phyloP scores from a whole-genome alignment of 2,888 invertebrate genomes.

The Pegoplata infirma region DNA sequence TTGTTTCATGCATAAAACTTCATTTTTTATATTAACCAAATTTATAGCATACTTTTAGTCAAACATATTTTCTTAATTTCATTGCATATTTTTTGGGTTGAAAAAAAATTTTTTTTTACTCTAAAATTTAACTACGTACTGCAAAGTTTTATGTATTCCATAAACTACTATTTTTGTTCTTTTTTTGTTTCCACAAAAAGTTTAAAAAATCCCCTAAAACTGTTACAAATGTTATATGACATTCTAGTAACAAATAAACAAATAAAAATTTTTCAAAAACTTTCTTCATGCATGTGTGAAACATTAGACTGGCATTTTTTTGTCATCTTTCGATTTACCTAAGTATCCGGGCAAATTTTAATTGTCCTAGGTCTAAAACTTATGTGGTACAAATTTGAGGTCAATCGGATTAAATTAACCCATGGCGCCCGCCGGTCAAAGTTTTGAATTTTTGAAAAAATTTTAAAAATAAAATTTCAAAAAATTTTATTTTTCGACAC shows the following conservation, averaged over 20 bases:
- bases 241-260: not conserved
- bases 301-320: too few relatives aligned
- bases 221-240: not conserved
- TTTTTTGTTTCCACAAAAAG: not conserved
- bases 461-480: too few relatives aligned
- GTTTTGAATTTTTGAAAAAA: too few relatives aligned
- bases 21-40: not conserved
- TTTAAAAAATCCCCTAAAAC: not conserved
- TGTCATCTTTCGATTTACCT: too few relatives aligned
- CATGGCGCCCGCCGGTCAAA: too few relatives aligned
- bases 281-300: not conserved
- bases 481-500: too few relatives aligned
- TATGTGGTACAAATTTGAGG: too few relatives aligned
- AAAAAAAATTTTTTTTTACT: not conserved
- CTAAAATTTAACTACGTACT: not conserved
- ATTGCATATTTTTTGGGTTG: conserved; percentile 14
- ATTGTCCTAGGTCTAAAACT: too few relatives aligned
- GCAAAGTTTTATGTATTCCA: conserved; percentile 10
- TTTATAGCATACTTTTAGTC: conserved; percentile 26
- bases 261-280: not conserved
- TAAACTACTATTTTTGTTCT: not conserved
- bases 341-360: too few relatives aligned
- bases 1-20: not conserved
- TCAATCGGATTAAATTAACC: too few relatives aligned
- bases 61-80: not conserved